phyloP scores from a whole-genome alignment of 2,797 vertebrate genomes.

The Parauchenoglanis ngamensis region DNA sequence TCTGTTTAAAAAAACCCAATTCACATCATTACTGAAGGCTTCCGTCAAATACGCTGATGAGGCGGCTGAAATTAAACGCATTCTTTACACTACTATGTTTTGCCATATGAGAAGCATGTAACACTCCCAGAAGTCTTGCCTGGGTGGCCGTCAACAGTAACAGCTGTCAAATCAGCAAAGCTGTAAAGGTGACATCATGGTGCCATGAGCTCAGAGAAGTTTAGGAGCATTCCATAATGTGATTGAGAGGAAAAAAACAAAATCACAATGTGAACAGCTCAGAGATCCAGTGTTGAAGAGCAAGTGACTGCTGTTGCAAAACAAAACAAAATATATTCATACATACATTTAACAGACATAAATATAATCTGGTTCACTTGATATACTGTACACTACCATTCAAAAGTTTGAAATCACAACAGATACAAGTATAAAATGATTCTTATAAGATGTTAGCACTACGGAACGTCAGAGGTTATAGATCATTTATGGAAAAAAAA shows the following conservation, averaged over 20 bases:
- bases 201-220: neutral
- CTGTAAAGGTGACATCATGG: neutral
- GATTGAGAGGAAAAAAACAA: too few species aligned
- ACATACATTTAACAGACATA: conserved; percentile 35
- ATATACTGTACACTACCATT: conserved; percentile 21
- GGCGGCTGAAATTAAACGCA: neutral
- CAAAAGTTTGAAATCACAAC: conserved; percentile 22
- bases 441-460: neutral
- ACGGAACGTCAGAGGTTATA: neutral
- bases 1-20: neutral
- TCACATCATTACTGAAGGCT: neutral
- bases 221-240: neutral
- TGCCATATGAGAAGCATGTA: conserved; percentile 9
- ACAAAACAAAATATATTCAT: neutral
- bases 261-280: conserved; percentile 2
- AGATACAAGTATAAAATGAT: neutral
- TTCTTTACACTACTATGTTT: neutral
- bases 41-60: neutral
- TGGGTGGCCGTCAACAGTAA: conserved; percentile 6
- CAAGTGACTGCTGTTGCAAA: conserved; percentile 21
- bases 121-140: conserved; percentile 12
- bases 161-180: conserved; percentile 26
- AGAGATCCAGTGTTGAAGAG: conserved; percentile 38
- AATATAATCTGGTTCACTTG: conserved; percentile 35
- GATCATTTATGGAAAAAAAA: neutral